Percentiles rank a stretch among this genome's conserved stretches.
These are phyloP conservation scores for Bilobella aurantiaca DNA, from an alignment of 1,140 invertebrate genomes.

Conservation along the genomic window DNA sequence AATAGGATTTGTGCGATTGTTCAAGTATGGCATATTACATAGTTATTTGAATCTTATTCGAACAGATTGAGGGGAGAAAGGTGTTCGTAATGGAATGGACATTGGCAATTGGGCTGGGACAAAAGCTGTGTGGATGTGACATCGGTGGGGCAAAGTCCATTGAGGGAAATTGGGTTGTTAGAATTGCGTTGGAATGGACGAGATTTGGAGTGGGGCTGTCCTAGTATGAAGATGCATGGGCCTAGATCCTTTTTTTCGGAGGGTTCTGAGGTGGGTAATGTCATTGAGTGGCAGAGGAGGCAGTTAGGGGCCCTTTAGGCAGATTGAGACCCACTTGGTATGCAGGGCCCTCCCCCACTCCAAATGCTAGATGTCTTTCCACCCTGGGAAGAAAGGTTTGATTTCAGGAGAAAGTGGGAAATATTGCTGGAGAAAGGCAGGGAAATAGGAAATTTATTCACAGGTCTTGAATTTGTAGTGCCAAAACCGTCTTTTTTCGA, in stretches of 20 bases:
- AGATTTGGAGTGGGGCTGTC: neutral
- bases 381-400: conserved; percentile 31
- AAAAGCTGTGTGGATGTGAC: too few relatives aligned
- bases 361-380: conserved; percentile 30
- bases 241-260: too few relatives aligned
- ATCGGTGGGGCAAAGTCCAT: too few relatives aligned
- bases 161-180: too few relatives aligned
- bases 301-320: conserved; percentile 20
- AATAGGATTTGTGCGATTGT: too few relatives aligned
- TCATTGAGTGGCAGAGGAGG: neutral
- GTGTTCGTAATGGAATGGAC: too few relatives aligned
- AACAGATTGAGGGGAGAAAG: too few relatives aligned
- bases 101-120: too few relatives aligned
- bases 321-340: conserved; percentile 32
- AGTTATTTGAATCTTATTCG: too few relatives aligned
- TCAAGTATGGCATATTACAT: too few relatives aligned
- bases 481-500: conserved; percentile 29
- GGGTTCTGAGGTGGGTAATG: too few relatives aligned
- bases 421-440: conserved; percentile 18
- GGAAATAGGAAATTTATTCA: conserved; percentile 35
- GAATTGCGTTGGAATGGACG: too few relatives aligned
- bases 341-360: conserved; percentile 27
- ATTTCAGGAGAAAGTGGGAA: conserved; percentile 27
- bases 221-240: neutral
- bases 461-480: conserved; percentile 35